Conservation (phyloP, 2,888 invertebrate species). For the Arctia plantaginis region DNA sequence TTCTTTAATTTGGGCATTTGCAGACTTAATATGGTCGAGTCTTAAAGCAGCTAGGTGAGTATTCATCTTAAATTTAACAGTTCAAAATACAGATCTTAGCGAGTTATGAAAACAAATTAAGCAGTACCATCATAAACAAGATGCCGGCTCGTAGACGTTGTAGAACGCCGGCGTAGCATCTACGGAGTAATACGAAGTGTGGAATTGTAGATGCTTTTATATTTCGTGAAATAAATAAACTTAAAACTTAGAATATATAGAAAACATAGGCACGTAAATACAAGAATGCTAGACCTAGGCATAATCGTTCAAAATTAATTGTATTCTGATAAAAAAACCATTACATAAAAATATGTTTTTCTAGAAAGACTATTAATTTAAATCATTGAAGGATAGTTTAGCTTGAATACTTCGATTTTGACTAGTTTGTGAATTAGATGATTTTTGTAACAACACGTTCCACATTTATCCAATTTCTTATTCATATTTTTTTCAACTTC, state of each 20-base stretch:
- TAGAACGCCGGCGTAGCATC: conserved; percentile 13
- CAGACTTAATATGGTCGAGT: background rate
- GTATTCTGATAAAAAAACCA: too few species aligned
- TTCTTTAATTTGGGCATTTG: background rate
- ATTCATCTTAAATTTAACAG: background rate
- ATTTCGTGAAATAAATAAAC: background rate
- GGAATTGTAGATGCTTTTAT: background rate
- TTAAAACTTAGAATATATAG: background rate
- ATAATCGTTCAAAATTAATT: too few species aligned
- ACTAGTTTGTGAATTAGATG: too few species aligned
- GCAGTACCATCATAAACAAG: conserved; percentile 15
- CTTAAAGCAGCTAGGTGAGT: background rate
- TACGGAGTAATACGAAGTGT: conserved; percentile 9
- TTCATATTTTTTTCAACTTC: too few species aligned
- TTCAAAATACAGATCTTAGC: background rate
- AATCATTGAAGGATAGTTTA: too few species aligned
- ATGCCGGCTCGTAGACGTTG: conserved; percentile 13
- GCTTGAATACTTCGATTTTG: too few species aligned
- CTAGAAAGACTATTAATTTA: too few species aligned
- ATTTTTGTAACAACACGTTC: too few species aligned
- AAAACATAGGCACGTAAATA: background rate
- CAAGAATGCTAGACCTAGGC: background rate
- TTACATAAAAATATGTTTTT: too few species aligned
- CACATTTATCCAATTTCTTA: too few species aligned
- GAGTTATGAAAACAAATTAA: conserved; percentile 17